Conservation (phyloP, 2,113 vertebrate species). For the Sinocyclocheilus anshuiensis region DNA sequence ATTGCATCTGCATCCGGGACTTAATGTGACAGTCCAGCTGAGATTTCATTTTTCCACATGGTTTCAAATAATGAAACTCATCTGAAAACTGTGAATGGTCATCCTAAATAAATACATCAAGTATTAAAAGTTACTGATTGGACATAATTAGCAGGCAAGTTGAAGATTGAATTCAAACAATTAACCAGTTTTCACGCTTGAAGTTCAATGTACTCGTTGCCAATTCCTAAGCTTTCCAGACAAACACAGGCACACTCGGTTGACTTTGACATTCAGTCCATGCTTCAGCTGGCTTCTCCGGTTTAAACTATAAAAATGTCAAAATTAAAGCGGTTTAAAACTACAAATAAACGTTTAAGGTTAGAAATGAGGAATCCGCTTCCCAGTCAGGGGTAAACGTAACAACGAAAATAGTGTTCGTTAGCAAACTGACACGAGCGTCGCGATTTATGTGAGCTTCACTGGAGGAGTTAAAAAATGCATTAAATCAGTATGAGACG, state of each 20-base stretch:
- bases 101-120: not conserved
- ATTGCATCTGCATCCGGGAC: not conserved
- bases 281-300: not conserved
- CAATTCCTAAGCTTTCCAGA: not conserved
- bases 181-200: not conserved
- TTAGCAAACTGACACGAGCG: not conserved
- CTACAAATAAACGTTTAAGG: not conserved
- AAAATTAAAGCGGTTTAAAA: not conserved
- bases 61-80: not conserved
- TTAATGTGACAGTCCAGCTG: not conserved
- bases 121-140: not conserved
- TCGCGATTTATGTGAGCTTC: not conserved
- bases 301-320: not conserved
- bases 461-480: not conserved
- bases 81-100: not conserved
- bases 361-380: not conserved
- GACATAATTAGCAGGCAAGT: not conserved
- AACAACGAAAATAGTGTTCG: not conserved
- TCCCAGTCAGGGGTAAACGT: not conserved
- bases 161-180: not conserved
- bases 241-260: not conserved
- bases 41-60: not conserved
- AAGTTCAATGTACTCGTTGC: not conserved
- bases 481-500: not conserved
- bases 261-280: not conserved